Base-by-base conservation (phyloP, 2,113 vertebrate species). In the Loxodonta africana region DNA sequence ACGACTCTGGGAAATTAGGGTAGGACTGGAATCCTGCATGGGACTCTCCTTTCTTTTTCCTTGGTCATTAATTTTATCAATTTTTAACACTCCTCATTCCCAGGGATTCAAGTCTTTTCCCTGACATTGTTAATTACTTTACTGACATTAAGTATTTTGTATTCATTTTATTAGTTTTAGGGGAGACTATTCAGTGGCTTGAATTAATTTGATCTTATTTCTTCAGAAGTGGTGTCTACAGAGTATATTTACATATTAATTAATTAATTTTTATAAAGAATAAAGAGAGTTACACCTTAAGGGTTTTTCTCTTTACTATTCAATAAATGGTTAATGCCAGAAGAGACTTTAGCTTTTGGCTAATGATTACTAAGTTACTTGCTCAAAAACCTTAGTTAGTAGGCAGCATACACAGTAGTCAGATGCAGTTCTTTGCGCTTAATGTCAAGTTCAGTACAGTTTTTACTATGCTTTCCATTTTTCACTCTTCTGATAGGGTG, bases 61-160 rank as follows among this genome's bases (percentile, higher is more conserved):
- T 76, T 46, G 12, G 25, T 2, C 44, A 62, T 80, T 23, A n/a
- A 6, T 73, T 67, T 80, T 65, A 67, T 62, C 65, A 46, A 0
- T 44, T 74, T 78, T 28, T 78, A 71, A n/a, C 69, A 71, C 0
- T 5, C 4, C 8, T 0, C 3, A 37, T 2, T 0, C 5, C 33
- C 4, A 44, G 48, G n/a, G 1, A 53, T 74, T 84, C 33, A 80
- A 51, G 4, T 48, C 28, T 46, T n/a, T 44, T 74, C 6, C 7
- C 53, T 95, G 21, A 0, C 2, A 62, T 7, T 51, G 0, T 48
- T 53, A 9, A 67, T 7, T 73, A 53, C 28, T 28, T 15, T 69
- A 7, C 6, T 65, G 65, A 76, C 1, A 67, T 90, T 53, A 44
- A 73, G 25, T 48, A 41, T 30, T 92, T 90, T 95, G 7, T 23